Percentiles rank a stretch among this genome's conserved stretches.
Conservation (phyloP, 1,140 invertebrate genomes). For the Parasteatoda tepidariorum region DNA sequence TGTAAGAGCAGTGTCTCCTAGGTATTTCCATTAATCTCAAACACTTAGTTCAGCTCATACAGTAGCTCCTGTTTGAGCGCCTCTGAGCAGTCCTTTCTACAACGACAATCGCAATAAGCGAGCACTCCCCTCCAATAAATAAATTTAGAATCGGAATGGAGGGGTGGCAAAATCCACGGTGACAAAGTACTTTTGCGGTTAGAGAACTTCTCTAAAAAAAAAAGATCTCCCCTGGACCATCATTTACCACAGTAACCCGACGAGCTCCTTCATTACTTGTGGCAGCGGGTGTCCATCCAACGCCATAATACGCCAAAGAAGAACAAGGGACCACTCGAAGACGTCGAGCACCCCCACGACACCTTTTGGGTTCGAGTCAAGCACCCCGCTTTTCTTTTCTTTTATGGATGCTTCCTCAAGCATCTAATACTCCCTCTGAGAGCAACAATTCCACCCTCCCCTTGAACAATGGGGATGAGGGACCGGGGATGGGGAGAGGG, state of each 20-base stretch:
- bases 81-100: too few species aligned
- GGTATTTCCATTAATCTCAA: too few species aligned
- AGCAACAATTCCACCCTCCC: background rate
- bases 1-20: too few species aligned
- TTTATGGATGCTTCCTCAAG: constrained; percentile 21
- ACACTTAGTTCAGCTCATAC: too few species aligned
- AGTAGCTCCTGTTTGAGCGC: too few species aligned
- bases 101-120: too few species aligned
- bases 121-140: too few species aligned
- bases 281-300: background rate
- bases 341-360: background rate
- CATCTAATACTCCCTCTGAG: constrained; percentile 24
- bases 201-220: too few species aligned
- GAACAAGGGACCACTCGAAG: background rate
- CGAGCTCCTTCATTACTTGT: background rate
- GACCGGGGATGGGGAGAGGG: background rate
- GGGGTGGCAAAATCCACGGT: too few species aligned
- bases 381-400: background rate
- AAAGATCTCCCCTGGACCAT: background rate
- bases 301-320: background rate
- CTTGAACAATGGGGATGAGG: background rate
- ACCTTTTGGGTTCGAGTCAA: constrained; percentile 27
- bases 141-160: too few species aligned
- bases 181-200: too few species aligned
- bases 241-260: background rate